Conservation (phyloP, 2,888 invertebrate genomes). For the Ptychoptera contaminata region DNA sequence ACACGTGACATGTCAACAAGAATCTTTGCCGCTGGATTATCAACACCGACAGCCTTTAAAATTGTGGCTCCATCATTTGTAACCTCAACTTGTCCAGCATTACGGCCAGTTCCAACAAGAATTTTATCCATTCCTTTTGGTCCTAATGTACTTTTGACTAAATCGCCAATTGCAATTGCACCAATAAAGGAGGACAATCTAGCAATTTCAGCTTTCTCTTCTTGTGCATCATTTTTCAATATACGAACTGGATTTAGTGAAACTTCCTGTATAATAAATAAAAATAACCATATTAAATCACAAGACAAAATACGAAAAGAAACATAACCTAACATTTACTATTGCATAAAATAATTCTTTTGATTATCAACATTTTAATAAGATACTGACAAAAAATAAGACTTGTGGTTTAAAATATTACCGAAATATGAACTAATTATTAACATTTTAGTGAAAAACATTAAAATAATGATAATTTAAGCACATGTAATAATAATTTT, state of each 20-base stretch:
- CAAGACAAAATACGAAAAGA: no score
- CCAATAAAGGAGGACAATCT: slow-evolving; percentile 96
- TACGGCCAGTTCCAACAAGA: slow-evolving; percentile 63
- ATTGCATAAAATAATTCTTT: no score
- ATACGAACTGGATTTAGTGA: slow-evolving; percentile 88
- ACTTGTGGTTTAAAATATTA: no score
- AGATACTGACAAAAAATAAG: no score
- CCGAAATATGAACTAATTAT: no score
- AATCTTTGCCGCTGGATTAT: slow-evolving; percentile 98
- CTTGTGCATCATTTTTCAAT: slow-evolving; percentile 89
- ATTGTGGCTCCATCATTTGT: slow-evolving; percentile 99
- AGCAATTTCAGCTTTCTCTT: slow-evolving; percentile 95
- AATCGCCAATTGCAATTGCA: slow-evolving; percentile 95
- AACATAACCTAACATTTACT: no score
- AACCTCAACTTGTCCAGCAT: slow-evolving; percentile 75
- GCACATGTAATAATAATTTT: no score
- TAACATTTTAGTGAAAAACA: no score
- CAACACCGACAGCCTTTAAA: slow-evolving; percentile 86
- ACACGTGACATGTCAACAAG: slow-evolving; percentile 97
- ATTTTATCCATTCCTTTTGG: slow-evolving; percentile 99
- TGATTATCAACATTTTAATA: no score
- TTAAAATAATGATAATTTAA: no score
- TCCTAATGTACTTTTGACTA: slow-evolving; percentile 94
- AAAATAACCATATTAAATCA: not conserved
- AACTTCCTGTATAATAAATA: slow-evolving; percentile 37